Evolutionary conservation across 2,113 vertebrate genomes (phyloP).

Genomic region (Eptatretus burgeri): DNA sequence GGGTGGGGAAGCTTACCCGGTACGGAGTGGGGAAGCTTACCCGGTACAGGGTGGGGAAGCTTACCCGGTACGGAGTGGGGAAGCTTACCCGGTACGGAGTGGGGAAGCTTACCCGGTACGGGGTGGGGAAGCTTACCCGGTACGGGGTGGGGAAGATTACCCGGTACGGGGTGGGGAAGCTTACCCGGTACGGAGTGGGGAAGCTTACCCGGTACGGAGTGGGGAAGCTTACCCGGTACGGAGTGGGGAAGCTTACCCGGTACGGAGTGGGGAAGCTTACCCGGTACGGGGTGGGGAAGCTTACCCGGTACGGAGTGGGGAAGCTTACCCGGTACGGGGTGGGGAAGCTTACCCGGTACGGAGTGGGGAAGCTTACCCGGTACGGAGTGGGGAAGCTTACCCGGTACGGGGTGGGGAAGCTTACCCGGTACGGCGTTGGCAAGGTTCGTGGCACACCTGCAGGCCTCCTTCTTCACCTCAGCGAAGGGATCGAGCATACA

Average conservation of each 20-base stretch:
- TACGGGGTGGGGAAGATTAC: constrained; percentile 17
- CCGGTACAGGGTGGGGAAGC: too few species aligned
- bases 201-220: constrained; percentile 31
- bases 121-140: constrained; percentile 26
- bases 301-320: constrained; percentile 39
- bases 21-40: constrained; percentile 25
- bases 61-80: constrained; percentile 39
- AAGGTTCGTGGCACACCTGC: constrained; percentile 24
- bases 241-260: constrained; percentile 26
- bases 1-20: constrained; percentile 26
- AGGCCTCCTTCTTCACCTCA: constrained; percentile 49
- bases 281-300: too few species aligned
- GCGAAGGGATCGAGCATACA: constrained; percentile 46
- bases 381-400: constrained; percentile 17
- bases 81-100: too few species aligned
- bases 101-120: constrained; percentile 28
- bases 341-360: constrained; percentile 28
- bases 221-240: too few species aligned
- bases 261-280: constrained; percentile 25
- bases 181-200: too few species aligned
- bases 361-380: constrained; percentile 26
- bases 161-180: constrained; percentile 34
- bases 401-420: constrained; percentile 21
- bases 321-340: too few species aligned
- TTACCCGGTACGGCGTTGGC: constrained; percentile 39